phyloP scores from a whole-genome alignment of 2,888 invertebrate species.

The Notodromas monacha region DNA sequence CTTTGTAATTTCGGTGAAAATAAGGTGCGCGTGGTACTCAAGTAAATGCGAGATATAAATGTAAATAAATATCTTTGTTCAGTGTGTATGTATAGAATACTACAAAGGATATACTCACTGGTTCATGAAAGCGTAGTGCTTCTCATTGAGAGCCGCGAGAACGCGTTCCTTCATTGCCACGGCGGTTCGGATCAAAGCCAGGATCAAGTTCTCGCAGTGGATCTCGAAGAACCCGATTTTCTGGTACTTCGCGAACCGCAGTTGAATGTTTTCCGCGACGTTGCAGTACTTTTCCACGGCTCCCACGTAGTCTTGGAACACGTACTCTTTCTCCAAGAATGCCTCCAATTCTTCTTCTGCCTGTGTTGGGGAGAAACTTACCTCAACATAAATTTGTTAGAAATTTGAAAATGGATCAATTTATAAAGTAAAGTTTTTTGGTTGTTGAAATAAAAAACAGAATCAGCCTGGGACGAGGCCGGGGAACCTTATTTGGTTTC shows the following conservation, averaged over 20 bases:
- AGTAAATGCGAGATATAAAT: too few relatives aligned
- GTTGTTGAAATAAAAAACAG: too few relatives aligned
- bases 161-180: neutral
- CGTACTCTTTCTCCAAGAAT: neutral
- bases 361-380: too few relatives aligned
- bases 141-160: neutral
- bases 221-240: neutral
- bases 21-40: too few relatives aligned
- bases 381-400: too few relatives aligned
- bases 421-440: too few relatives aligned
- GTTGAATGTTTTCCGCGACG: neutral
- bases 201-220: neutral
- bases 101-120: neutral
- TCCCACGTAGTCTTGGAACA: neutral
- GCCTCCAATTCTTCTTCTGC: neutral
- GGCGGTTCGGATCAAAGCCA: neutral
- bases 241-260: neutral
- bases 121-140: constrained; percentile 1
- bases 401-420: too few relatives aligned
- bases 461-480: too few relatives aligned
- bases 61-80: too few relatives aligned
- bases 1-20: too few relatives aligned
- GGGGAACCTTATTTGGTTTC: too few relatives aligned
- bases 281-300: neutral
- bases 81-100: too few relatives aligned